Percentiles rank a stretch among this genome's conserved stretches.
Conservation (phyloP, 1,140 invertebrate genomes). For the Drosophila setifemur region DNA sequence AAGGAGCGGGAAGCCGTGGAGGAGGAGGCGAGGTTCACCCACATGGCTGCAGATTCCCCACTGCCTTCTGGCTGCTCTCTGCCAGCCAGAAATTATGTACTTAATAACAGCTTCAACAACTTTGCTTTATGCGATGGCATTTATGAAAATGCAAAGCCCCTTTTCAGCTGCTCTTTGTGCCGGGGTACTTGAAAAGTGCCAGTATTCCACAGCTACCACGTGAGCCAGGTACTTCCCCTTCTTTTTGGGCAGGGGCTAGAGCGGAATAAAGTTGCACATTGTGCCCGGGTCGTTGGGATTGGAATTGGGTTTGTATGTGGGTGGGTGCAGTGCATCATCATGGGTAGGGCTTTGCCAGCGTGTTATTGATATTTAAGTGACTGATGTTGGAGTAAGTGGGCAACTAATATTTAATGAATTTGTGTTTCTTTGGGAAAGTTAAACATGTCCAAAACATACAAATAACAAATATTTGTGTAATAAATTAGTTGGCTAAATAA, state of each 20-base stretch:
- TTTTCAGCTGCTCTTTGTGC: constrained; percentile 51
- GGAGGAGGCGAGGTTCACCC: constrained; percentile 16
- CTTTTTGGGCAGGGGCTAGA: constrained; percentile 17
- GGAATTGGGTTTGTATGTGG: background rate
- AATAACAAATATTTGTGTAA: too few relatives aligned
- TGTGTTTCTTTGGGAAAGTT: background rate
- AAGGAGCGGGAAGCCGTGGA: background rate
- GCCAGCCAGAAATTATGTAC: constrained; percentile 66
- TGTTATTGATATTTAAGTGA: constrained; percentile 39
- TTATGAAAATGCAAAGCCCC: constrained; percentile 76
- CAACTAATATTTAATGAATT: background rate
- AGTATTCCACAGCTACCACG: constrained; percentile 34
- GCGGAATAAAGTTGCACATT: constrained; percentile 42
- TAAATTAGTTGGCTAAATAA: too few relatives aligned
- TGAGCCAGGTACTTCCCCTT: background rate
- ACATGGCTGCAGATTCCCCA: constrained; percentile 26
- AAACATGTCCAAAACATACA: too few relatives aligned
- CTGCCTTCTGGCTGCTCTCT: constrained; percentile 19
- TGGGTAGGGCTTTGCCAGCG: constrained; percentile 15
- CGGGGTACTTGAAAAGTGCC: constrained; percentile 55
- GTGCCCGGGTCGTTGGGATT: constrained; percentile 27
- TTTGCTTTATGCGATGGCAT: constrained; percentile 73
- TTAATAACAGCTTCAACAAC: constrained; percentile 78
- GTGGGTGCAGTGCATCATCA: constrained; percentile 9
- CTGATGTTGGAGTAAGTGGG: constrained; percentile 3